Evolutionary conservation across 92 coral and sea anemone species (phyloP), one percentile per base, ranked within the genome.

Genomic region (Pocillopora grandis): DNA sequence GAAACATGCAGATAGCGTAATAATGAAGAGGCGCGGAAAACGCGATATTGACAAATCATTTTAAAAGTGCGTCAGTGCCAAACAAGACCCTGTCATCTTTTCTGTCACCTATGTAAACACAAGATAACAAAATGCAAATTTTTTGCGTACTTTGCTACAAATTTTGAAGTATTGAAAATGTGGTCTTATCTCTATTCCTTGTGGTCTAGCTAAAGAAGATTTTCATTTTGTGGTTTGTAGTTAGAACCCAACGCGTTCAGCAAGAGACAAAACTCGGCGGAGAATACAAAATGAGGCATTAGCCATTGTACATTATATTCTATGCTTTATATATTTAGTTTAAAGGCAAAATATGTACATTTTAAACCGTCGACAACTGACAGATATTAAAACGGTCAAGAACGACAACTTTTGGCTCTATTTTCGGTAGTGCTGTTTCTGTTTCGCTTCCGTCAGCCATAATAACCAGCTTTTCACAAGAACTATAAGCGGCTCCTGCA

Each of bases 31-130:
- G 13, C 56, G 58, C 49, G 16, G 15, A 17, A 13, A 68, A 31
- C 12, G 19, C 12, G 6, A 68, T 80, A 80, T 80, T 80, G 84
- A 80, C 84, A 17, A 68, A 48, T 42, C 57, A 17, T 68, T 17
- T 16, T 17, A 10, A 15, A 14, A 19, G 12, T 55, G 1, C 6
- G 42, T 68, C 52, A 36, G 23, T 68, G 19, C 15, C 0, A 33
- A 68, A 68, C n/a, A 4, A 68, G 42, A 33, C 1, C 62, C 52
- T 35, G 72, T 68, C 72, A 68, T 11, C 57, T 10, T 19, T 7
- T 18, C 37, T 77, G 70, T 77, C 11, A 57, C 69, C 36, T 58
- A 76, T 27, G 15, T 66, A 76, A 76, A 76, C 49, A 77, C 14
- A 55, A 3, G 19, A 23, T 77, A 62, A 16, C 15, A 18, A 62